phyloP scores from a whole-genome alignment of 2,113 vertebrate species.

The Eidolon helvum region DNA sequence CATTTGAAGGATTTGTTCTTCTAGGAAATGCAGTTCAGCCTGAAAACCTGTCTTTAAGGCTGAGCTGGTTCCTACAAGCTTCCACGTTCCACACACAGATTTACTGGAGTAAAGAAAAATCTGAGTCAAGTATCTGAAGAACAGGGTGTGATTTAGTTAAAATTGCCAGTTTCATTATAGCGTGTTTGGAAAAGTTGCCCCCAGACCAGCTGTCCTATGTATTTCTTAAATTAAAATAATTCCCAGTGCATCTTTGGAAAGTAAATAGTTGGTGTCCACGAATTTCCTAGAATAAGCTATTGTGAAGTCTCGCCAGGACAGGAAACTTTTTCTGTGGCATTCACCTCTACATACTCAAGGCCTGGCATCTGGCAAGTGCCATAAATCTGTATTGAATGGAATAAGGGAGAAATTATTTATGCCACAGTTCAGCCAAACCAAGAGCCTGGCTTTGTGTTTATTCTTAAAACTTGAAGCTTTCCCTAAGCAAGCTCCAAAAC shows the following conservation, averaged over 20 bases:
- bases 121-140: slow-evolving; percentile 55
- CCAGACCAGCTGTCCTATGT: slow-evolving; percentile 53
- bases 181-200: slow-evolving; percentile 60
- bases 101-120: slow-evolving; percentile 58
- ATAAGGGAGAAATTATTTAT: neutral
- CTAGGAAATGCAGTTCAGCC: neutral
- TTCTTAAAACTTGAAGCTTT: neutral
- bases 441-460: neutral
- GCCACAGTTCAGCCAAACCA: neutral
- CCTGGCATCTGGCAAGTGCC: neutral
- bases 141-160: slow-evolving; percentile 66
- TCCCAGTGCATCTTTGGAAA: slow-evolving; percentile 50
- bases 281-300: neutral
- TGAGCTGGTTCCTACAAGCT: neutral
- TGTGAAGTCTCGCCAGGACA: slow-evolving; percentile 8
- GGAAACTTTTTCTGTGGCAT: neutral
- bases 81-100: neutral
- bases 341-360: neutral
- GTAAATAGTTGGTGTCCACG: slow-evolving; percentile 42
- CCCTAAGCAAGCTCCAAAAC: neutral
- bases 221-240: slow-evolving; percentile 70
- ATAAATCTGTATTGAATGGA: neutral
- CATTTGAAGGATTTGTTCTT: slow-evolving; percentile 47
- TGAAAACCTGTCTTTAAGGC: neutral
- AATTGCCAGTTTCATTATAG: slow-evolving; percentile 49